phyloP scores from a whole-genome alignment of 2,888 invertebrate species.

The Sacculina carcini region DNA sequence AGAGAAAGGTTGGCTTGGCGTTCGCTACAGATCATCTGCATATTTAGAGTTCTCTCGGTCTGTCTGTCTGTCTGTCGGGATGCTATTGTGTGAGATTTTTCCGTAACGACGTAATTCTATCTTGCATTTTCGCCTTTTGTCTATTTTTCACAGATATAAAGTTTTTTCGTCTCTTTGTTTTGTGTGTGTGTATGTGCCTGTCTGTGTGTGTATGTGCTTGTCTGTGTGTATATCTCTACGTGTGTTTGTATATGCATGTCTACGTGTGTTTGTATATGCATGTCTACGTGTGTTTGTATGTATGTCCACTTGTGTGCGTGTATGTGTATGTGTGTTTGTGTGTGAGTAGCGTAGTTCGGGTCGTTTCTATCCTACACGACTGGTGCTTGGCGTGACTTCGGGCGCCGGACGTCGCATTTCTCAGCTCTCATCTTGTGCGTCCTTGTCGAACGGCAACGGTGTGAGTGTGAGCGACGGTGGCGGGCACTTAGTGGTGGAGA shows the following conservation, averaged over 20 bases:
- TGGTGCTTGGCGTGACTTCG: slow-evolving; percentile 59
- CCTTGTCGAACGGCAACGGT: neutral
- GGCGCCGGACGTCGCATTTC: slow-evolving; percentile 19
- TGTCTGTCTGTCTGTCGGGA: no score
- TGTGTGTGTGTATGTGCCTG: neutral
- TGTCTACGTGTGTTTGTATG: neutral
- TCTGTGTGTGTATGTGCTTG: slow-evolving; percentile 5
- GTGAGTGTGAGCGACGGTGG: no score
- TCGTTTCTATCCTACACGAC: slow-evolving; percentile 40
- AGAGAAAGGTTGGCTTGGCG: slow-evolving; percentile 42
- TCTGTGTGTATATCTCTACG: neutral
- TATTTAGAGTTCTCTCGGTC: no score
- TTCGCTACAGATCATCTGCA: no score
- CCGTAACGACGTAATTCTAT: no score
- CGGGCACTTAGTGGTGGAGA: slow-evolving; percentile 82
- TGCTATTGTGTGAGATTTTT: no score
- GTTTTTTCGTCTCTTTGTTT: no score
- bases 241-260: neutral
- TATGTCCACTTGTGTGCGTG: neutral
- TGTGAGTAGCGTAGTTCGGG: slow-evolving; percentile 11
- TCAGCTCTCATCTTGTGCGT: neutral
- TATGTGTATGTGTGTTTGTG: neutral
- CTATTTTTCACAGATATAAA: no score
- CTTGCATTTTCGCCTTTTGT: no score
- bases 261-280: neutral